Evolutionary conservation across 1,140 invertebrate genomes (phyloP), one percentile per base, ranked within the genome.

Genomic region (Homalodisca vitripennis): DNA sequence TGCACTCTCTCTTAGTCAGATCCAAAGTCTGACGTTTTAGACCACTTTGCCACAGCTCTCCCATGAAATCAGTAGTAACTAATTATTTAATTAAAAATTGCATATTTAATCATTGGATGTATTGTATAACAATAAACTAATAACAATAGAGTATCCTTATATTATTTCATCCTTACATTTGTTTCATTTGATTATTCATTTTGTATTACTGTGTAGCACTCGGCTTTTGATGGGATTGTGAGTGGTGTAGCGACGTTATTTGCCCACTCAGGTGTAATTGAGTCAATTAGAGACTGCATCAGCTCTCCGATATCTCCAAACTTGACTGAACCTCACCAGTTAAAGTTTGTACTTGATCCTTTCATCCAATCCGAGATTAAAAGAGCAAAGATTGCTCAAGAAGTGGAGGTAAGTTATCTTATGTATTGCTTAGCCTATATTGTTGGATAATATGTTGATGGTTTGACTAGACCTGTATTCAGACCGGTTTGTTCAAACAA

Each of bases 201-300:
- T 64, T 67, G 1, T 31, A 55, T 57, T 31, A 69, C 22, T 69
- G 70, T 74, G 31, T 65, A 82, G 79, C 84, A 85, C 73, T 80
- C 82, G 26, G 83, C 84, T 34, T 83, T 81, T 72, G 85, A 87
- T 80, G 85, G 83, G 10, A 84, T 86, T 26, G 79, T 83, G 2
- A 79, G 81, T 60, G 80, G 85, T 3, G 77, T 79, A 63, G 76
- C 77, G 69, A 73, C 74, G 63, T 72, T 76, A 74, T 78, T 80
- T 75, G 69, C 77, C n/a, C 72, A 79, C 22, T 47, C 74, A 47
- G 71, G 72, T 10, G 27, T 79, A 6, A 32, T 68, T 41, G 74
- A 76, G 68, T 73, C 69, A 55, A 78, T 68, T 75, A 71, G 55
- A 81, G 74, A 81, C 77, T 65, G 57, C 68, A 20, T 67, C 72